These are phyloP conservation scores for Psittacula echo DNA, from an alignment of 2,797 vertebrate species.

Conservation along the genomic window DNA sequence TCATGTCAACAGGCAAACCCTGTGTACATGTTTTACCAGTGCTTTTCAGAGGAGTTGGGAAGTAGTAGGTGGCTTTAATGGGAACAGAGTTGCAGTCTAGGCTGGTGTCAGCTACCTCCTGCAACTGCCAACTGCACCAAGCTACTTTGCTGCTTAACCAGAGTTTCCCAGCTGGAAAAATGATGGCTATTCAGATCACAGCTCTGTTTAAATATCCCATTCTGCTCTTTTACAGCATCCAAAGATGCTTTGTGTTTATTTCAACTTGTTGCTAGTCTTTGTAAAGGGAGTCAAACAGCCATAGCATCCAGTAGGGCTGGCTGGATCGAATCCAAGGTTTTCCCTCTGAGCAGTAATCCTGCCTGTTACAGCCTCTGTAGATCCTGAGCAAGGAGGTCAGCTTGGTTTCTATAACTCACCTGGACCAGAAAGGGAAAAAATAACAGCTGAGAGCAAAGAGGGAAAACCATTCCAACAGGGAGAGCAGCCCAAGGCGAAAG, in stretches of 20 bases:
- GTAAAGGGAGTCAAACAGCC: not conserved
- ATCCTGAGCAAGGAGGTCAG: not conserved
- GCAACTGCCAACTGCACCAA: not conserved
- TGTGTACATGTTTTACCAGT: not conserved
- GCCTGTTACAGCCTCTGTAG: not conserved
- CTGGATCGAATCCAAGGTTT: not conserved
- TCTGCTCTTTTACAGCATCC: not conserved
- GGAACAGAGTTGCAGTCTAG: not conserved
- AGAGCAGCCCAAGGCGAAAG: not conserved
- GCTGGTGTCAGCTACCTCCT: not conserved
- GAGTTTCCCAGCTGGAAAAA: not conserved
- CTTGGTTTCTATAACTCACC: not conserved
- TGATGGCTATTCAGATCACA: not conserved
- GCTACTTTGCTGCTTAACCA: not conserved
- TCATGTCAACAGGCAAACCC: not conserved
- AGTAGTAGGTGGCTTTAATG: not conserved
- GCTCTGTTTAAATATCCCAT: not conserved
- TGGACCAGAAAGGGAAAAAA: not conserved
- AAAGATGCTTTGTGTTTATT: not conserved
- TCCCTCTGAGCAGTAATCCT: not conserved
- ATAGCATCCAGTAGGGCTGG: rapidly evolving
- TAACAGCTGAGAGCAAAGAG: not conserved
- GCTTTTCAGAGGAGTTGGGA: not conserved
- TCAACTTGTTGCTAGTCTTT: not conserved
- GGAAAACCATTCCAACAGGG: not conserved